These are phyloP conservation scores for Myiozetetes cayanensis DNA, from an alignment of 2,113 vertebrate genomes.

Conservation along the genomic window DNA sequence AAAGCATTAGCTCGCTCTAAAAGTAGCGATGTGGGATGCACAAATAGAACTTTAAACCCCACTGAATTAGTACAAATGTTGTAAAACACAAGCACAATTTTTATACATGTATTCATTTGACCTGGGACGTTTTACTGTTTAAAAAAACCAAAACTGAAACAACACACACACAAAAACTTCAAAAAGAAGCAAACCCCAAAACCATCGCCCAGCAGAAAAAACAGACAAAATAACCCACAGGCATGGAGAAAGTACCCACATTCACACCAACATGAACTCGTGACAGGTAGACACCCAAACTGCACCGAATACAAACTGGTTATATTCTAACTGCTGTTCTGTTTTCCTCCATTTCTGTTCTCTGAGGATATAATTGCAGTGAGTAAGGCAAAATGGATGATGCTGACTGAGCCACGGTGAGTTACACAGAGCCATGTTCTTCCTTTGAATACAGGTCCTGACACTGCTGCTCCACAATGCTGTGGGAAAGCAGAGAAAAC, in stretches of 20 bases:
- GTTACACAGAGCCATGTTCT: neutral
- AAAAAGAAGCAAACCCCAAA: neutral
- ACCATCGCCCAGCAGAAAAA: neutral
- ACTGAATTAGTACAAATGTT: neutral
- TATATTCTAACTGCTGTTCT: neutral
- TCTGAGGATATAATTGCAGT: neutral
- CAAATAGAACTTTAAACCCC: neutral
- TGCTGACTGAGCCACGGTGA: neutral
- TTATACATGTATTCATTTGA: neutral
- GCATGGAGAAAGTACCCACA: neutral
- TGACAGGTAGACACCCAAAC: neutral
- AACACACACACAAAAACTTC: neutral
- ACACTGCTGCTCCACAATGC: neutral
- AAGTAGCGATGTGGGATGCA: neutral
- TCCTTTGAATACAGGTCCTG: neutral
- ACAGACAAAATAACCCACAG: neutral
- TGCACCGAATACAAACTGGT: neutral
- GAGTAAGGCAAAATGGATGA: constrained; percentile 20
- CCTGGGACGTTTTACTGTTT: neutral
- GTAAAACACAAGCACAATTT: neutral
- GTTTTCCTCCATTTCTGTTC: neutral
- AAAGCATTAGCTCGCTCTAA: neutral
- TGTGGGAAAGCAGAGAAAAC: neutral
- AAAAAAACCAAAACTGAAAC: neutral
- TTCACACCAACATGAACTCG: neutral